Conservation (phyloP, 2,113 vertebrate species). For the Orientallactaga bullata region DNA sequence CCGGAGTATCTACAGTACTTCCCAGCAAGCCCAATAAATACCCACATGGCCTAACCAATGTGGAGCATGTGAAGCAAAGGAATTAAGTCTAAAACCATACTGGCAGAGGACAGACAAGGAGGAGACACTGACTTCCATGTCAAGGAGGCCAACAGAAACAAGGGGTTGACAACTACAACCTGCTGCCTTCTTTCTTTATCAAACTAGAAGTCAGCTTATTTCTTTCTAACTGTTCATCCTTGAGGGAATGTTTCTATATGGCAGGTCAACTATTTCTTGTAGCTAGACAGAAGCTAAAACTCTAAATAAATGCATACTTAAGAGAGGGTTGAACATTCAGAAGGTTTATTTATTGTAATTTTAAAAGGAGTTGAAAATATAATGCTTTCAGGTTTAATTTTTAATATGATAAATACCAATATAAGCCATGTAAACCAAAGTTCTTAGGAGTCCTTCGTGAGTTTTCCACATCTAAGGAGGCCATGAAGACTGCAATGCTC, state of each 20-base stretch:
- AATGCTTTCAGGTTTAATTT: slow-evolving; percentile 61
- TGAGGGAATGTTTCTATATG: slow-evolving; percentile 52
- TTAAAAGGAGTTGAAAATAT: slow-evolving; percentile 57
- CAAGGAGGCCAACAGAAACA: slow-evolving; percentile 52
- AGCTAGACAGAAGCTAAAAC: slow-evolving; percentile 50
- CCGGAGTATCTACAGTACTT: background rate
- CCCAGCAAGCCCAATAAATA: background rate
- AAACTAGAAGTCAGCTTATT: slow-evolving; percentile 46
- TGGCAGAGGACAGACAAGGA: background rate
- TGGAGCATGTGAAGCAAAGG: slow-evolving; percentile 33
- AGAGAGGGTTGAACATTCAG: slow-evolving; percentile 58
- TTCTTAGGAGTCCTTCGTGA: slow-evolving; percentile 54
- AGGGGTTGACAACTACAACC: slow-evolving; percentile 17
- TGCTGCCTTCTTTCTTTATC: background rate
- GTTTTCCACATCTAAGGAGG: slow-evolving; percentile 30
- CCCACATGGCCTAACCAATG: background rate
- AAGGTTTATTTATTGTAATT: slow-evolving; percentile 62
- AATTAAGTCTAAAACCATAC: background rate
- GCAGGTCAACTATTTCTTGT: slow-evolving; percentile 45
- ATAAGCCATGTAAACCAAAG: slow-evolving; percentile 53
- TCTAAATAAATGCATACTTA: slow-evolving; percentile 65
- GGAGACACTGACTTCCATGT: slow-evolving; percentile 11
- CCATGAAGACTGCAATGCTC: background rate
- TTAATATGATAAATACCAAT: slow-evolving; percentile 33
- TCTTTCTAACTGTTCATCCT: slow-evolving; percentile 49